These are phyloP conservation scores for Sphaeridia pumilis DNA, from an alignment of 2,888 invertebrate species.

Conservation along the genomic window DNA sequence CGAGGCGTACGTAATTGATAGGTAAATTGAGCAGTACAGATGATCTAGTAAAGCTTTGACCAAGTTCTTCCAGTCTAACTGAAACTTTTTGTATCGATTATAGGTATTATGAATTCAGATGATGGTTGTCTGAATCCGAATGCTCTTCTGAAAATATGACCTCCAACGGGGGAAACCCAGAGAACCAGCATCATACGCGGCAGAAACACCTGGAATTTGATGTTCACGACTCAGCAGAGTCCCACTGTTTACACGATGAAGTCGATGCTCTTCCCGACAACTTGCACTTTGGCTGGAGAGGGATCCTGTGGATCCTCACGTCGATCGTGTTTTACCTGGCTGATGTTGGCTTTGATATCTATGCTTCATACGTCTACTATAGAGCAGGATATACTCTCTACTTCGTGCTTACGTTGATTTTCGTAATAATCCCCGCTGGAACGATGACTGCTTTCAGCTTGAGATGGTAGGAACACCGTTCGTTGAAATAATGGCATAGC, in stretches of 20 bases:
- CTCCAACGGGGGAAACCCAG: no score
- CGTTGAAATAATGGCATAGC: no score
- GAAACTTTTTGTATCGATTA: no score
- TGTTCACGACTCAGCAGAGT: slow-evolving; percentile 26
- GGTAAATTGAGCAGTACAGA: no score
- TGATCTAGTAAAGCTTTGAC: no score
- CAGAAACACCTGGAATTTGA: no score
- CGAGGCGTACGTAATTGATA: no score
- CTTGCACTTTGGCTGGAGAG: slow-evolving; percentile 32
- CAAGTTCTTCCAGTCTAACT: no score
- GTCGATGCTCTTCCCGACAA: slow-evolving; percentile 30
- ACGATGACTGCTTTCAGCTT: slow-evolving; percentile 36
- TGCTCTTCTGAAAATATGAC: no score
- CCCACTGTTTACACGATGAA: slow-evolving; percentile 32
- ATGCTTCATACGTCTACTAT: slow-evolving; percentile 33
- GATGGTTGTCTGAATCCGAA: no score
- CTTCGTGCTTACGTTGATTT: slow-evolving; percentile 34
- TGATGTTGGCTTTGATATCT: slow-evolving; percentile 33
- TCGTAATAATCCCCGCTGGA: slow-evolving; percentile 35
- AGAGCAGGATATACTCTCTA: slow-evolving; percentile 22
- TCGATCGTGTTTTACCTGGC: slow-evolving; percentile 30
- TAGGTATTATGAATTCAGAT: no score
- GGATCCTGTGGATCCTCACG: slow-evolving; percentile 29
- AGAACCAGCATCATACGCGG: no score
- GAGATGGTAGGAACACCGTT: slow-evolving; percentile 25